Percentiles rank a stretch among this genome's conserved stretches.
phyloP scores from a whole-genome alignment of 2,113 vertebrate species.

The Phaethon lepturus region DNA sequence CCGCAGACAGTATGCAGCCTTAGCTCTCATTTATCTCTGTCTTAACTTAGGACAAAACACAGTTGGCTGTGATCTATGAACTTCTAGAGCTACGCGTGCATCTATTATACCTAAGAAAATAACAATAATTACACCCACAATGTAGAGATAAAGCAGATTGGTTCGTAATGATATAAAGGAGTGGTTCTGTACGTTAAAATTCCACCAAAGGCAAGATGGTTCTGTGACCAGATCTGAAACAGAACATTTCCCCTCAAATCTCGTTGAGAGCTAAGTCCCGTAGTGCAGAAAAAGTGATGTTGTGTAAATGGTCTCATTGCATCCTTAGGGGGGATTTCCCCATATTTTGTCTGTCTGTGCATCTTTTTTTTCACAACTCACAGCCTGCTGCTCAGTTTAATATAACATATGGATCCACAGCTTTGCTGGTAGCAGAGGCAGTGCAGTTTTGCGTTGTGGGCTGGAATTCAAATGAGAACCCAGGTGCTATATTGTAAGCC shows the following conservation, averaged over 20 bases:
- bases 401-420: neutral
- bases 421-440: neutral
- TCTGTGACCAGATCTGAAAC: neutral
- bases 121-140: neutral
- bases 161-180: fast-evolving
- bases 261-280: neutral
- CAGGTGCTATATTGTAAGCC: neutral
- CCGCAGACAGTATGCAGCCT: neutral
- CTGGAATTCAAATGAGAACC: neutral
- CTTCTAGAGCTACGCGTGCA: neutral
- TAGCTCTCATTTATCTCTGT: neutral
- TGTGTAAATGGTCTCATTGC: neutral
- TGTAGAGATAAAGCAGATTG: neutral
- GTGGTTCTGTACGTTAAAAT: neutral
- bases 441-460: neutral
- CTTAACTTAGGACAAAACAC: neutral
- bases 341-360: neutral
- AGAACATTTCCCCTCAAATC: neutral
- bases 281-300: neutral
- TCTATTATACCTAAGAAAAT: neutral
- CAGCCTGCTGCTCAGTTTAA: neutral
- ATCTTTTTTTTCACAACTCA: neutral
- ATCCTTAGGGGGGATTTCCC: neutral
- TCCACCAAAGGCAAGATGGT: neutral
- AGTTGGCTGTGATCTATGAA: neutral